Percentiles rank a stretch among this genome's conserved stretches.
Conservation (phyloP, 2,113 vertebrate species). For the Piliocolobus tephrosceles region DNA sequence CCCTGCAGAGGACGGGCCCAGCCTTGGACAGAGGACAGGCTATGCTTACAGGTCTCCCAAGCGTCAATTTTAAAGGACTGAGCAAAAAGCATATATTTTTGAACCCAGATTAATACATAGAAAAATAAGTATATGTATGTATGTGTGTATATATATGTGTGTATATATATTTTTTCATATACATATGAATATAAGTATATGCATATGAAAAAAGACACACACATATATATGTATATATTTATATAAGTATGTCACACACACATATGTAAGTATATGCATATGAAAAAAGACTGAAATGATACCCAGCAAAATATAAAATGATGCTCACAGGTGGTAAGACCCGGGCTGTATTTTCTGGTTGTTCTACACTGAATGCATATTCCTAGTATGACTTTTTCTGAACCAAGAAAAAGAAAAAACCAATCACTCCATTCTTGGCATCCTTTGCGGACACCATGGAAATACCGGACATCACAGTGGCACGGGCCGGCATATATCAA, state of each 20-base stretch:
- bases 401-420: background rate
- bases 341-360: background rate
- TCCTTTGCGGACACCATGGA: accelerated
- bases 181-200: too few relatives aligned
- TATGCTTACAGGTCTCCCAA: background rate
- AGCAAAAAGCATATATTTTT: background rate
- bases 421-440: accelerated
- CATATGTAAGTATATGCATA: accelerated
- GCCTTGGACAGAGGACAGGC: background rate
- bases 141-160: too few relatives aligned
- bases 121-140: background rate
- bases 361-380: accelerated
- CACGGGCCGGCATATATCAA: accelerated
- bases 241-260: too few relatives aligned
- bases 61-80: background rate
- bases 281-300: background rate
- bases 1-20: background rate
- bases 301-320: accelerated
- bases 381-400: background rate
- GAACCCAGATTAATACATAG: background rate
- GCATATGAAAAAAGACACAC: too few relatives aligned
- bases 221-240: too few relatives aligned
- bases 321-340: background rate
- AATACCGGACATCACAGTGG: accelerated
- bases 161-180: too few relatives aligned